These are phyloP conservation scores for Euthynnus affinis DNA, from an alignment of 2,797 vertebrate genomes.

Conservation along the genomic window DNA sequence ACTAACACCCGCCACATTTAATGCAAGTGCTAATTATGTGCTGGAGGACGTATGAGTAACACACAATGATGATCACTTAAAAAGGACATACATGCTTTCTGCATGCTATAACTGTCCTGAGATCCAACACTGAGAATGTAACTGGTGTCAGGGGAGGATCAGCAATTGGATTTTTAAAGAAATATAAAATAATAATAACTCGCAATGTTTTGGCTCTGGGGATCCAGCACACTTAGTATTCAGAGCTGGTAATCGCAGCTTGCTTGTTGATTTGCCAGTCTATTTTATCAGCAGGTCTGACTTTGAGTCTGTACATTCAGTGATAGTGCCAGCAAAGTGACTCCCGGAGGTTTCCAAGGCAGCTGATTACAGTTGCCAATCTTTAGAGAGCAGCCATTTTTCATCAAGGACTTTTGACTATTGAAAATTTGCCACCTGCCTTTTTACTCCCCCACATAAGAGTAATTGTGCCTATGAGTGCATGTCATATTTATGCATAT, in stretches of 20 bases:
- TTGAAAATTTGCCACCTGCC: conserved; percentile 28
- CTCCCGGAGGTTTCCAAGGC: conserved; percentile 50
- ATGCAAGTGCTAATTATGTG: conserved; percentile 15
- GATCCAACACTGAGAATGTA: neutral
- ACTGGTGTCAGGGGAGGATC: conserved; percentile 20
- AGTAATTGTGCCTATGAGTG: conserved; percentile 1
- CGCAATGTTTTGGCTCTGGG: conserved; percentile 52
- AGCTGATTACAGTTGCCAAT: conserved; percentile 62
- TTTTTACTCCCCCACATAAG: conserved; percentile 12
- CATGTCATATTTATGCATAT: conserved; percentile 6
- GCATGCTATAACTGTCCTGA: neutral
- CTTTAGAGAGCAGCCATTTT: conserved; percentile 47
- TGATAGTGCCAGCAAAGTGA: conserved; percentile 54
- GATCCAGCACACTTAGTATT: conserved; percentile 53
- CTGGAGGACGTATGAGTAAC: conserved; percentile 14
- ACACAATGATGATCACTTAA: neutral
- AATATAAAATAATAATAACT: conserved; percentile 41
- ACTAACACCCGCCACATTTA: conserved; percentile 7
- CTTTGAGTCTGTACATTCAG: conserved; percentile 43
- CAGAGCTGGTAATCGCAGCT: conserved; percentile 38
- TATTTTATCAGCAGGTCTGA: conserved; percentile 56
- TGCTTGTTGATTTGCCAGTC: conserved; percentile 55
- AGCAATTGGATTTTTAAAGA: conserved; percentile 23
- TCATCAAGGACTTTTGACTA: conserved; percentile 41
- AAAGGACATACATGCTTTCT: conserved; percentile 6